Percentiles rank a stretch among this genome's conserved stretches.
Conservation (phyloP, 2,888 invertebrate genomes). For the Ganaspis brasiliensis region DNA sequence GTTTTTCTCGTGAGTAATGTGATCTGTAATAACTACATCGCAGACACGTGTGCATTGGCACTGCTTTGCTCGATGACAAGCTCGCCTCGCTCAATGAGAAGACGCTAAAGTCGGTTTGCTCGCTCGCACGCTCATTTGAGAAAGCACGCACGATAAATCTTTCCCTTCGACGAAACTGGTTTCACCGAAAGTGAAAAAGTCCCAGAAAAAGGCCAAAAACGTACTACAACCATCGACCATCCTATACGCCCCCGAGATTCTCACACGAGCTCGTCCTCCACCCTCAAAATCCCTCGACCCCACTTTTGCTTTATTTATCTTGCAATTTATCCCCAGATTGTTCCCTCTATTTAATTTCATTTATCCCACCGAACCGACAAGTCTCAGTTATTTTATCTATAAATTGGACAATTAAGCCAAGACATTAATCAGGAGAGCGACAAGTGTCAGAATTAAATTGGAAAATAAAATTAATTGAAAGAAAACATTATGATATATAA, state of each 20-base stretch:
- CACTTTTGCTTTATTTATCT: not conserved
- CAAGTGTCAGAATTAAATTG: too few relatives aligned
- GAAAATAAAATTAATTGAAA: too few relatives aligned
- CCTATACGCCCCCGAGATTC: conserved; percentile 19
- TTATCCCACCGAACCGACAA: not conserved
- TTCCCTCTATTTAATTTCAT: conserved; percentile 6
- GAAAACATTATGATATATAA: too few relatives aligned
- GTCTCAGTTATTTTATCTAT: not conserved
- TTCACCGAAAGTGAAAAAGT: conserved; percentile 19
- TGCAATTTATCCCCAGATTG: not conserved
- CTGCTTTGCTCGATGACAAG: conserved; percentile 17
- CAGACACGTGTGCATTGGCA: conserved; percentile 24
- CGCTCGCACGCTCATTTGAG: conserved; percentile 36
- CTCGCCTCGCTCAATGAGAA: conserved; percentile 24
- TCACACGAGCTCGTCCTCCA: conserved; percentile 11
- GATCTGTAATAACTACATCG: conserved; percentile 26
- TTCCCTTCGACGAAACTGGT: conserved; percentile 4
- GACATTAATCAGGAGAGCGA: too few relatives aligned
- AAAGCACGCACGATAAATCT: conserved; percentile 17
- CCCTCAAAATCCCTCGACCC: conserved; percentile 2
- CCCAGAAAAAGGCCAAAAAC: conserved; percentile 6
- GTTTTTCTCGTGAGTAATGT: not conserved
- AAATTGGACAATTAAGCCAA: not conserved
- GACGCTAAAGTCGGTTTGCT: conserved; percentile 29
- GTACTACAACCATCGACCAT: conserved; percentile 4